These are phyloP conservation scores for Saguinus imperator DNA, from an alignment of 2,113 vertebrate species.

Conservation along the genomic window DNA sequence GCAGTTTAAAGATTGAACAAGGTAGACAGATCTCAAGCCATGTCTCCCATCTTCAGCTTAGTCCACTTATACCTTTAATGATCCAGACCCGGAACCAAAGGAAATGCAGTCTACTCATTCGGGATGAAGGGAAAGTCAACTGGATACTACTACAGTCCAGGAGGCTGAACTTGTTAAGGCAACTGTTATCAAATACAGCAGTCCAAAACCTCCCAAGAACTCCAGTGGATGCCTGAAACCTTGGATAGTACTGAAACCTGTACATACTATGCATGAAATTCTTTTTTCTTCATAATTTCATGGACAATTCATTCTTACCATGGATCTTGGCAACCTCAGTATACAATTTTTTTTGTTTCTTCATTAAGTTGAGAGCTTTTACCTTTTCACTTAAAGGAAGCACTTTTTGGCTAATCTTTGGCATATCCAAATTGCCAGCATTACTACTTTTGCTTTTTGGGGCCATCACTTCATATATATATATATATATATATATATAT, in stretches of 20 bases:
- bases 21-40: background rate
- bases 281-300: background rate
- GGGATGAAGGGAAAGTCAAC: background rate
- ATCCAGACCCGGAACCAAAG: background rate
- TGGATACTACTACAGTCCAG: background rate
- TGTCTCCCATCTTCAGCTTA: background rate
- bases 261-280: background rate
- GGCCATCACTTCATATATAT: background rate
- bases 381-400: background rate
- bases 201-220: background rate
- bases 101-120: background rate
- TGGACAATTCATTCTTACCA: background rate
- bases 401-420: background rate
- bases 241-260: background rate
- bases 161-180: background rate
- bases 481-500: too few relatives aligned
- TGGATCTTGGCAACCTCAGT: background rate
- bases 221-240: background rate
- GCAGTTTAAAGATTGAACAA: conserved; percentile 31
- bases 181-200: background rate
- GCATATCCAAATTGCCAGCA: background rate
- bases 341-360: background rate
- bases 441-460: background rate
- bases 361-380: background rate
- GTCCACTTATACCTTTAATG: background rate